phyloP scores from a whole-genome alignment of 92 coral and sea anemone genomes.

The Porites lobata region DNA sequence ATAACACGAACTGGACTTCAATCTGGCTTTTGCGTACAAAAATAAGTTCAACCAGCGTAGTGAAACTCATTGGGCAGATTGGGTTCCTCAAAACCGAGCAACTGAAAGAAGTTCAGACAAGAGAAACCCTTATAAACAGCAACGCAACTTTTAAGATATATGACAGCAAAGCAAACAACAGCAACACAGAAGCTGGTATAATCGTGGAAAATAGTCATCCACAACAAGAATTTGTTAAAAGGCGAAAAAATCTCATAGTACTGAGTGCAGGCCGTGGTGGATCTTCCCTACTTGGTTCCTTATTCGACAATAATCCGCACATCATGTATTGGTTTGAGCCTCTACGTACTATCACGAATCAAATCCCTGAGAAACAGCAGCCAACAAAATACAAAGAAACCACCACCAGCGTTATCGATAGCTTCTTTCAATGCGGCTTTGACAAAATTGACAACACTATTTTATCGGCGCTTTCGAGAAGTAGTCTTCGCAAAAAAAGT shows the following conservation, averaged over 20 bases:
- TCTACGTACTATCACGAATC: background rate
- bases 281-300: constrained; percentile 63
- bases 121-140: too few relatives aligned
- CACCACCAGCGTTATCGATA: background rate
- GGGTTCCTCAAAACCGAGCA: too few relatives aligned
- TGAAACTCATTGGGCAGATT: too few relatives aligned
- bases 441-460: background rate
- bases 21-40: too few relatives aligned
- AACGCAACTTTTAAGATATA: too few relatives aligned
- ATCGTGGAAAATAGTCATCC: background rate
- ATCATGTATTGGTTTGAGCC: constrained; percentile 69
- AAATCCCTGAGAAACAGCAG: background rate
- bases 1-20: too few relatives aligned
- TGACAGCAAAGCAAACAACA: background rate
- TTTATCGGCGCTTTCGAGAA: too few relatives aligned
- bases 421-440: constrained; percentile 45
- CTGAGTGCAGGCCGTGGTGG: constrained; percentile 71
- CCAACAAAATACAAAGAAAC: background rate
- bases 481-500: background rate
- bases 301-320: constrained; percentile 50
- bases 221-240: background rate
- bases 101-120: too few relatives aligned
- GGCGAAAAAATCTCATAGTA: constrained; percentile 45
- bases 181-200: background rate
- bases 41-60: too few relatives aligned